Base-by-base conservation (phyloP, 2,888 invertebrate genomes). In the Philonicus albiceps region DNA sequence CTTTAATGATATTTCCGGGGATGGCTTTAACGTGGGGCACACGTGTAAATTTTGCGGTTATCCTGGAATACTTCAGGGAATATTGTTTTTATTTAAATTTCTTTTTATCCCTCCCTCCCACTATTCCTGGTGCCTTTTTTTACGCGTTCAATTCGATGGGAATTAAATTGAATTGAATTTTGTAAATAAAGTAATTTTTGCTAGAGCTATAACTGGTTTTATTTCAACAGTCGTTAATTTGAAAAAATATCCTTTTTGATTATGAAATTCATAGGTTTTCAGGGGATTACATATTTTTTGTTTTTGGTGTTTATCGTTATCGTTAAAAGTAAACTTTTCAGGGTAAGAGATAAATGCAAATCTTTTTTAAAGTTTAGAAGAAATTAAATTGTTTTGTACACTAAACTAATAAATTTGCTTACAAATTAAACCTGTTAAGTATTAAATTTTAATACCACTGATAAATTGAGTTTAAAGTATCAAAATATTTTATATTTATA, bases 41-140 rank as follows among this genome's bases (percentile, higher is more conserved):
- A 78, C 37, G 78, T 78, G 78, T 49, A 49, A 78, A 78, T 43
- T 78, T 30, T 78, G 49, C 43, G 78, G 78, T 78, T 19, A 13
- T 13, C 27, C 30, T 27, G 22, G 64, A 22, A 27, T 13, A 27
- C 27, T 64, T 11, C 22, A 22, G 64, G 49, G 49, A 5, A 49
- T 4, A 49, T 64, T 64, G 64, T 64, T 64, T 64, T 64, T 64
- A 64, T 64, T 64, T 64, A 64, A 64, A 64, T 22, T 64, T 64
- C n/a, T 19, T 49, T 49, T 49, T 49, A 0, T 31, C 16, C 3
- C 40, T 16, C 13, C 11, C 40, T 13, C 40, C 3, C 40, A 4
- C 40, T 1, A 40, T 5, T 5, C 40, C 40, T 8, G 8, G 40
- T 40, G n/a, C 1, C 16, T 6, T 3, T 53, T n/a, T 2, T 16